Base-by-base conservation (phyloP, 2,113 vertebrate genomes). In the Patagioenas fasciata region DNA sequence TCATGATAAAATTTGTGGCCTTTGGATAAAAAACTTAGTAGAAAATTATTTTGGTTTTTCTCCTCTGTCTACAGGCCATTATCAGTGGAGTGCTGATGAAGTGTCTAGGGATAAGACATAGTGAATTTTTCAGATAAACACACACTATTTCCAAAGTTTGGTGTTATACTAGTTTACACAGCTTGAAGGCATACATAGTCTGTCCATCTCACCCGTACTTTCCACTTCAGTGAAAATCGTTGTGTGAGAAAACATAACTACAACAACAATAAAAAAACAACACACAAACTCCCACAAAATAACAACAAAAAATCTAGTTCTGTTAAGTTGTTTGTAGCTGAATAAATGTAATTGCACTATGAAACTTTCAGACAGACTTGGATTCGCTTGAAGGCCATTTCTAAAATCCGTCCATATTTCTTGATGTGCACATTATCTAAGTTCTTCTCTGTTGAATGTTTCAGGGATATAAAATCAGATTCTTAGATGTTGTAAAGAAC, bases 401-500 rank as follows among this genome's bases (percentile, higher is more conserved):
- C 29, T 89, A 66, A 97, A 96, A 95, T 92, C 42, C 4, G 0
- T 90, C 44, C 71, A 60, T 93, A 96, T 97, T 97, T 97, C 90
- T 93, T 65, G 36, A 72, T 88, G 48, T 93, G 42, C 7, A 11
- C 67, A 89, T 97, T 95, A 82, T 51, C 7, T 56, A 92, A 81
- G 57, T 62, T 96, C 80, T 96, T 88, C 93, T 94, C 84, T 74
- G 31, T 79, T 74, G 53, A 97, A 73, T 53, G 29, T 95, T 92
- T 97, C 95, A 91, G 77, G 88, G 51, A 94, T 73, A 92, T 65
- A 94, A 97, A 97, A 97, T 80, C 73, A 58, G 40, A 94, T 97
- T 95, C 81, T 54, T 95, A 21, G 58, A 89, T 73, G 38, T 60
- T 93, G 34, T 93, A 95, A 93, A 96, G 92, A 78, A 72, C 57